A percentile compares a stretch with the other conserved stretches of the same genome.
These are phyloP conservation scores for Drosophila nasuta DNA, from an alignment of 1,140 invertebrate genomes.

Conservation along the genomic window DNA sequence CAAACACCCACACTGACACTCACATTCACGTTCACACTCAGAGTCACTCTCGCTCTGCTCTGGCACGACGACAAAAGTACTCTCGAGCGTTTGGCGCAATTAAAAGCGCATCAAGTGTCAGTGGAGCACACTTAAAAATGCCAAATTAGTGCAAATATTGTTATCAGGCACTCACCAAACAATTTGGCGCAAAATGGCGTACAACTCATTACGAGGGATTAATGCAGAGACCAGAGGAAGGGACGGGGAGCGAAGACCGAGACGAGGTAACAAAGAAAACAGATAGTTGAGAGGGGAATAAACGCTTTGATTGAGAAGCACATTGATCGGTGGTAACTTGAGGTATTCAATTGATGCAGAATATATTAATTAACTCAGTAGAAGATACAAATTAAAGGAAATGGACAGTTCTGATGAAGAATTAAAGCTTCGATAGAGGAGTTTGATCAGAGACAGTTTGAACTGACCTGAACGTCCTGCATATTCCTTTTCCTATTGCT, in stretches of 20 bases:
- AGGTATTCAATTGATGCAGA: neutral
- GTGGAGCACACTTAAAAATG: constrained; percentile 84
- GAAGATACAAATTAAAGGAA: too few relatives aligned
- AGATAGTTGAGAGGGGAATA: neutral
- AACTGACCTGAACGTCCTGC: too few relatives aligned
- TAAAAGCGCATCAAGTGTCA: constrained; percentile 85
- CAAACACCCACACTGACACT: constrained; percentile 21
- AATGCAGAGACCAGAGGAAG: constrained; percentile 43
- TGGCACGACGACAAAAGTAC: constrained; percentile 58
- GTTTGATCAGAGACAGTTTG: too few relatives aligned
- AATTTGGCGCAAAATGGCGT: constrained; percentile 84
- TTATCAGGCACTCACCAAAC: constrained; percentile 85
- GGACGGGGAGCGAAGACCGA: neutral
- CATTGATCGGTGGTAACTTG: too few relatives aligned
- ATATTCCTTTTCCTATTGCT: too few relatives aligned
- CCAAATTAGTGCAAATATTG: constrained; percentile 85
- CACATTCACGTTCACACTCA: neutral
- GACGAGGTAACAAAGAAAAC: constrained; percentile 5
- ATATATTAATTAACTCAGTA: too few relatives aligned
- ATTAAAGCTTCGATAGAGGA: too few relatives aligned
- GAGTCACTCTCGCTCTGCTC: constrained; percentile 15
- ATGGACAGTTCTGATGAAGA: too few relatives aligned
- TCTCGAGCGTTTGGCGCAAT: constrained; percentile 82
- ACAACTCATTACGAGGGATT: constrained; percentile 84
- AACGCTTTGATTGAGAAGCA: neutral